phyloP scores from a whole-genome alignment of 92 coral and sea anemone genomes.

The Palythoa caribaeorum region DNA sequence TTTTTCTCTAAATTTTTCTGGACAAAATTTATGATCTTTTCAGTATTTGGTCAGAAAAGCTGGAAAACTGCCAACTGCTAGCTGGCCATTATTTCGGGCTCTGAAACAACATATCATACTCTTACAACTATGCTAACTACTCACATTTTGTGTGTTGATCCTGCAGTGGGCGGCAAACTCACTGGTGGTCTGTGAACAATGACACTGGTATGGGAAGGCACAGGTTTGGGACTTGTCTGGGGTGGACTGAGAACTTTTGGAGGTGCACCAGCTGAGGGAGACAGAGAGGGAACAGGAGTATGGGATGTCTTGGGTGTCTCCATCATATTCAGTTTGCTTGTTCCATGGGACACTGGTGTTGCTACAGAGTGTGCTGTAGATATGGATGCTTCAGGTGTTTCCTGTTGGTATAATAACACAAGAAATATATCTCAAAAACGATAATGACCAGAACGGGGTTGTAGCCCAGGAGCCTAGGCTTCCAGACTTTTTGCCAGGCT shows the following conservation, averaged over 20 bases:
- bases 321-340: conserved; percentile 27
- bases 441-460: too few species aligned
- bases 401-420: background rate
- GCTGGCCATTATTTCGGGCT: too few species aligned
- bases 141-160: conserved; percentile 36
- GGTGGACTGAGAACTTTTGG: conserved; percentile 18
- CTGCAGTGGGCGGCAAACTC: background rate
- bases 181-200: conserved; percentile 20
- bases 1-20: too few species aligned
- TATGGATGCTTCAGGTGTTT: conserved; percentile 6
- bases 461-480: too few species aligned
- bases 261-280: background rate
- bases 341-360: conserved; percentile 1
- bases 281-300: background rate
- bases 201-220: conserved; percentile 33
- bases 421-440: background rate
- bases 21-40: too few species aligned
- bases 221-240: conserved; percentile 28
- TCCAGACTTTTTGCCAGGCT: too few species aligned
- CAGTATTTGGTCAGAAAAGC: too few species aligned
- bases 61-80: too few species aligned
- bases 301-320: conserved; percentile 25
- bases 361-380: background rate
- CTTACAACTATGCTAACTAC: background rate
- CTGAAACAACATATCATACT: background rate